phyloP scores from a whole-genome alignment of 2,113 vertebrate genomes.

The Mustelus asterias region DNA sequence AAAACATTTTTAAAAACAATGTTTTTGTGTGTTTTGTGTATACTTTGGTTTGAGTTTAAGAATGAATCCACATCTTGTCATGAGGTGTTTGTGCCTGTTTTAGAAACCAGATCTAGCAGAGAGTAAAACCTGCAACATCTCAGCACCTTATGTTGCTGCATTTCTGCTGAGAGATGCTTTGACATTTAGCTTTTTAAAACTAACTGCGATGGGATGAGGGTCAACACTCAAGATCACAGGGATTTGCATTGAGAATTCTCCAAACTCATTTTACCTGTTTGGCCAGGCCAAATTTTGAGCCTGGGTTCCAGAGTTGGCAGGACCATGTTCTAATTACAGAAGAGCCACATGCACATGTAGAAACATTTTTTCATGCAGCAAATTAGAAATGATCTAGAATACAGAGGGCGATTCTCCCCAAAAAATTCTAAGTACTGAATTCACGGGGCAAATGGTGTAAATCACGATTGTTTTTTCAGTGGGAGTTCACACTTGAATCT shows the following conservation, averaged over 20 bases:
- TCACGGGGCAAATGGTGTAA: too few species aligned
- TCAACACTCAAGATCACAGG: background rate
- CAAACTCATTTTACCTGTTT: background rate
- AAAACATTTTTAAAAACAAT: background rate
- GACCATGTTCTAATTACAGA: background rate
- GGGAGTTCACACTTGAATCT: too few species aligned
- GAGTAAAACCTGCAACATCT: background rate
- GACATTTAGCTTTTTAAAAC: too few species aligned
- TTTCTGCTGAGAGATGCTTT: background rate
- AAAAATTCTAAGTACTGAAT: too few species aligned
- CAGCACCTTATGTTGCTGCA: background rate
- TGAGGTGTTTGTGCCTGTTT: background rate
- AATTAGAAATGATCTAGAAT: too few species aligned
- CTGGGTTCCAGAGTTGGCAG: too few species aligned
- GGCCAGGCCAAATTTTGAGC: background rate
- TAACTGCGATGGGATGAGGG: too few species aligned
- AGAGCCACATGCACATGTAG: too few species aligned
- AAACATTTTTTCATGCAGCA: too few species aligned
- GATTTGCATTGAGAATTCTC: background rate
- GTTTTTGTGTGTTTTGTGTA: background rate
- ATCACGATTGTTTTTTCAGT: too few species aligned
- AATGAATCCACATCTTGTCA: background rate
- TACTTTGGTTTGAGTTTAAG: background rate
- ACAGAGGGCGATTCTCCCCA: too few species aligned
- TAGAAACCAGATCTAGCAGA: background rate